Percentiles rank a stretch among this genome's conserved stretches.
phyloP scores from a whole-genome alignment of 2,113 vertebrate genomes.

The Xiphias gladius region DNA sequence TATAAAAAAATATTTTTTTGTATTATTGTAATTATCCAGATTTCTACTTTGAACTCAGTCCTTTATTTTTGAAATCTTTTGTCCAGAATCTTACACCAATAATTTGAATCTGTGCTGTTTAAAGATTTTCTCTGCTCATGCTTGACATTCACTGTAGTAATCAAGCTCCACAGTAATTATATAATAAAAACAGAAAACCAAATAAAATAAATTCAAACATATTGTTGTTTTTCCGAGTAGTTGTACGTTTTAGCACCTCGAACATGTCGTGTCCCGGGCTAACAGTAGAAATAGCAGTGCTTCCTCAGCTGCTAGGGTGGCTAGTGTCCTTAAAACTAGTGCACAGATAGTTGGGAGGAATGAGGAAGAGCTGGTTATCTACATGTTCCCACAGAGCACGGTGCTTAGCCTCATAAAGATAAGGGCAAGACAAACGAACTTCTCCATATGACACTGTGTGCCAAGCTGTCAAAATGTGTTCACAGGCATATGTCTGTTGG shows the following conservation, averaged over 20 bases:
- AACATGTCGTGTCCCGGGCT: slow-evolving; percentile 4
- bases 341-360: slow-evolving; percentile 55
- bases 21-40: neutral
- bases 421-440: slow-evolving; percentile 46
- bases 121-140: neutral
- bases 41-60: neutral
- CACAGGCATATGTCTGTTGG: neutral
- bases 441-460: slow-evolving; percentile 50
- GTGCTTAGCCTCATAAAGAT: slow-evolving; percentile 77
- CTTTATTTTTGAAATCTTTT: neutral
- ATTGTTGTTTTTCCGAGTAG: neutral
- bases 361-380: slow-evolving; percentile 77
- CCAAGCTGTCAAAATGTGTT: slow-evolving; percentile 41
- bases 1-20: neutral
- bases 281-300: slow-evolving; percentile 9
- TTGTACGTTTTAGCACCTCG: neutral
- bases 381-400: slow-evolving; percentile 75
- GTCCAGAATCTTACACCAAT: neutral
- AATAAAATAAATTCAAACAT: too few species aligned
- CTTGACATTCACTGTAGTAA: too few species aligned
- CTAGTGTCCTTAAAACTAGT: slow-evolving; percentile 6
- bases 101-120: neutral
- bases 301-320: slow-evolving; percentile 11
- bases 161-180: too few species aligned
- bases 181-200: too few species aligned